phyloP scores from a whole-genome alignment of 2,113 vertebrate species.

The Labrus mixtus region DNA sequence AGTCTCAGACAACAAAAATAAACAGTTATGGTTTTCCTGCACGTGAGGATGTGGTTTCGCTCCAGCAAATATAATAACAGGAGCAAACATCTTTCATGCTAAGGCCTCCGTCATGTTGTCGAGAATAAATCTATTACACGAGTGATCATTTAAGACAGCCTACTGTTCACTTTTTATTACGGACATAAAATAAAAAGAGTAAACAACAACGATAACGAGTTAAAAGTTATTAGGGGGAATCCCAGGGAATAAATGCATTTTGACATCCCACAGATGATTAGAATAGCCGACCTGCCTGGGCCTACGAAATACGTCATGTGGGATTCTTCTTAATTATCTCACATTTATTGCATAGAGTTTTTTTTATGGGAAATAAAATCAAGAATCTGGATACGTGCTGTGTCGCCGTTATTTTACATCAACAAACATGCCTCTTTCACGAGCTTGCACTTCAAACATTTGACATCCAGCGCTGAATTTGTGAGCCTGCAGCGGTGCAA shows the following conservation, averaged over 20 bases:
- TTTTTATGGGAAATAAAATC: background rate
- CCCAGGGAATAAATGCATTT: too few relatives aligned
- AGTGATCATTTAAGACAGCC: slow-evolving; percentile 51
- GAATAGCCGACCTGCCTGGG: background rate
- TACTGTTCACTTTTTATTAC: slow-evolving; percentile 4
- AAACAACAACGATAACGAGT: background rate
- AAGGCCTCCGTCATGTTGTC: slow-evolving; percentile 54
- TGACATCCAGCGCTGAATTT: slow-evolving; percentile 44
- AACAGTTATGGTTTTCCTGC: slow-evolving; percentile 47
- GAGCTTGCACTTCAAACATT: slow-evolving; percentile 18
- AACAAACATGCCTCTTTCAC: slow-evolving; percentile 8
- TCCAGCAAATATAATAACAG: slow-evolving; percentile 71
- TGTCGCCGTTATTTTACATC: too few relatives aligned
- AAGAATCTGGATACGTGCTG: too few relatives aligned
- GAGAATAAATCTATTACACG: slow-evolving; percentile 52
- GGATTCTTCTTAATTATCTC: background rate
- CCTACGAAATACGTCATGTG: too few relatives aligned
- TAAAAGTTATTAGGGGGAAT: background rate
- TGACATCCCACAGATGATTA: background rate
- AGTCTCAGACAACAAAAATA: slow-evolving; percentile 56
- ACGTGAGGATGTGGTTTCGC: slow-evolving; percentile 71
- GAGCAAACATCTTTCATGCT: slow-evolving; percentile 56
- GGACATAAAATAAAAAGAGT: slow-evolving; percentile 6
- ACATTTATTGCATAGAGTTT: background rate
- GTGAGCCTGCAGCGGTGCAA: slow-evolving; percentile 53